These are phyloP conservation scores for Cyprichromis sp. DNA, from an alignment of 2,113 vertebrate genomes.

Conservation along the genomic window DNA sequence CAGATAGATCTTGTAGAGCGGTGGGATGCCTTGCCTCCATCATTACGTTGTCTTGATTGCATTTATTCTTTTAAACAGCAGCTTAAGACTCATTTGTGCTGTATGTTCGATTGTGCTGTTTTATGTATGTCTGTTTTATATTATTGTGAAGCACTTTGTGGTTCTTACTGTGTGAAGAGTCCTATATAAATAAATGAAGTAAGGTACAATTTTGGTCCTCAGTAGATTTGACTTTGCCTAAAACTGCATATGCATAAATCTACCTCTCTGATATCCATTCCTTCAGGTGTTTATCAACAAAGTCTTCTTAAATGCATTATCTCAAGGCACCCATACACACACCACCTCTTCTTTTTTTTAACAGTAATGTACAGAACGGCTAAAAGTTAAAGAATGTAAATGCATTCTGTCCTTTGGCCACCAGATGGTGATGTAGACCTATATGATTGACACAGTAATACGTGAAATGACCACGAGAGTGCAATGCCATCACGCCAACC, in stretches of 20 bases:
- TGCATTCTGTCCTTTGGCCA: not conserved
- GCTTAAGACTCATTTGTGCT: not conserved
- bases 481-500: not conserved
- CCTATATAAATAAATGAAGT: not conserved
- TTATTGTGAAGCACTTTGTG: not conserved
- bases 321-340: not conserved
- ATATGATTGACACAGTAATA: not conserved
- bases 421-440: conserved; percentile 22
- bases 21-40: not conserved
- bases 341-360: not conserved
- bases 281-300: not conserved
- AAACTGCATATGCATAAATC: not conserved
- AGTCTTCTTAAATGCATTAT: not conserved
- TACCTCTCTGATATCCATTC: not conserved
- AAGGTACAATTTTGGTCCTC: not conserved
- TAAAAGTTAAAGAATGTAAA: not conserved
- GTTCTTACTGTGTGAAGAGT: not conserved
- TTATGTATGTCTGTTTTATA: not conserved
- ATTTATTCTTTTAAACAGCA: not conserved
- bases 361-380: not conserved
- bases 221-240: not conserved
- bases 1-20: not conserved
- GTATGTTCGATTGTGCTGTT: not conserved
- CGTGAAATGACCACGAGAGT: conserved; percentile 1
- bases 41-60: not conserved